Conservation (phyloP, 2,113 vertebrate species). For the Redunca redunca region DNA sequence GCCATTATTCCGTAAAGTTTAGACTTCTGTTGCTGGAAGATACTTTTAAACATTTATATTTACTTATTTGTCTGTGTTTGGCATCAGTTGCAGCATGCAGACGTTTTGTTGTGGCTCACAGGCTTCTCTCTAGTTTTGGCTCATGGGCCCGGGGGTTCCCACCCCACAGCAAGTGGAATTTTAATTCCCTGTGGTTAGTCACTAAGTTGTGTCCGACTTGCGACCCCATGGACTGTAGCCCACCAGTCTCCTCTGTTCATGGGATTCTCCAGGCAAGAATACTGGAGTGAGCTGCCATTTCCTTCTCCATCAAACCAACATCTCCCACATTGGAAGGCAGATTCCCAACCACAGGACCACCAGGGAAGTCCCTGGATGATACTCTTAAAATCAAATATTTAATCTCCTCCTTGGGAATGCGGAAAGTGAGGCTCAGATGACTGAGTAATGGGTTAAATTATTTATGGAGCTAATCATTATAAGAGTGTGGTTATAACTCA, state of each 20-base stretch:
- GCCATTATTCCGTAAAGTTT: background rate
- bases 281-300: background rate
- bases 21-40: background rate
- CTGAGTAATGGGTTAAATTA: background rate
- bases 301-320: background rate
- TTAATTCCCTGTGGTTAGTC: background rate
- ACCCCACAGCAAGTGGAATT: background rate
- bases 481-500: background rate
- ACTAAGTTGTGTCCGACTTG: background rate
- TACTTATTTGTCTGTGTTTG: background rate
- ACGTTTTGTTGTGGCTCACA: background rate
- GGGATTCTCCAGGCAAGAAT: background rate
- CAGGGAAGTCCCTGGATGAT: background rate
- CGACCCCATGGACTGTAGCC: background rate
- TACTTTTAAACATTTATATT: background rate
- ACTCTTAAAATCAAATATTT: background rate
- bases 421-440: background rate
- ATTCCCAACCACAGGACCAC: background rate
- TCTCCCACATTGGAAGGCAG: background rate
- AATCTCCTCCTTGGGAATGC: background rate
- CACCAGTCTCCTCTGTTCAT: background rate
- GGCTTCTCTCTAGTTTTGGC: background rate
- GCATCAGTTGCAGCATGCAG: background rate
- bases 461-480: background rate
- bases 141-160: background rate